Base-by-base conservation (phyloP, 2,113 vertebrate species). In the Urocitellus parryii region DNA sequence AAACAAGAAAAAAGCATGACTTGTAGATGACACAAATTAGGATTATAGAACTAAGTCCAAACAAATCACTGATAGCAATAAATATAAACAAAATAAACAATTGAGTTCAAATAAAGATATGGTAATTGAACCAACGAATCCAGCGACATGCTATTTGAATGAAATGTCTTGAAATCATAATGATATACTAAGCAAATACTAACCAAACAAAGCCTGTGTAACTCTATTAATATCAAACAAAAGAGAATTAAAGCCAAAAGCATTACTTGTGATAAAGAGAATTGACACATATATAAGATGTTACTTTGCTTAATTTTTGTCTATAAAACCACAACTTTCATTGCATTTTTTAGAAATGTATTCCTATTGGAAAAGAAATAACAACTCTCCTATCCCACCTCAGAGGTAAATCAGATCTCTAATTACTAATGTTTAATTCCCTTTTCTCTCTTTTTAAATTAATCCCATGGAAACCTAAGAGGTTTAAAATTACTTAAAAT, bases 1-100 rank as follows among this genome's bases (percentile, higher is more conserved):
- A 70, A 70, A 68, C 3, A 39, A 90, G 76, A 67, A 53, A 95
- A 90, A 39, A 70, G 4, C 32, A 93, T 56, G 12, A 72, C 70
- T 92, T 79, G 37, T 22, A 14, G 45, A 95, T 89, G 88, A 94
- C 11, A 65, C 27, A 95, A 91, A 89, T 67, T 77, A 92, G 61
- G 58, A 53, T 77, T 80, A 14, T 24, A 94, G 48, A 76, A 78
- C 67, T 88, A 61, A 82, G 2, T 84, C 68, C 70, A 94, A 53
- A 63, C 67, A 51, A 20, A 65, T 27, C 13, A 73, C 12, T 70
- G 73, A 88, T 81, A 29, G 77, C 10, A 65, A 58, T 24, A 92
- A 78, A 90, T 76, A 13, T 83, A 79, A 92, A 63, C 27, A 76
- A 89, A 78, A 78, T 80, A 42, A 81, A 25, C 17, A 34, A 58